Evolutionary conservation across 2,113 vertebrate genomes (phyloP).

Genomic region (Platichthys flesus): DNA sequence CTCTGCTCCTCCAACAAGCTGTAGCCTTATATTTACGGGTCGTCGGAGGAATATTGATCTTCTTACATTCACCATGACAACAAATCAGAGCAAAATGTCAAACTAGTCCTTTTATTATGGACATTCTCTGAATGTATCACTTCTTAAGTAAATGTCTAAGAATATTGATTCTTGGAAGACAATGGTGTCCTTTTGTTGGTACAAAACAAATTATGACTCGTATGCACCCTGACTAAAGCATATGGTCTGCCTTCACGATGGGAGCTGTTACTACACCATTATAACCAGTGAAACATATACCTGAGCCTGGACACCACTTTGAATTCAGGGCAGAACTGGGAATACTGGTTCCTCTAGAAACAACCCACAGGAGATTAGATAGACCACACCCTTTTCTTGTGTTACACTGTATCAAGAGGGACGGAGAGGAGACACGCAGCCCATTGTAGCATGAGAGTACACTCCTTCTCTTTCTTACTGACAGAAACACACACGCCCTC

Average conservation of each 20-base stretch:
- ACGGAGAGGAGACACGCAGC: background rate
- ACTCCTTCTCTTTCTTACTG: background rate
- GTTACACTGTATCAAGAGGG: background rate
- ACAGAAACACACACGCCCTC: background rate
- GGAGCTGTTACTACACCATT: background rate
- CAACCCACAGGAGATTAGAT: slow-evolving; percentile 6
- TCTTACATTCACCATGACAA: no score
- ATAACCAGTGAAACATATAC: slow-evolving; percentile 1
- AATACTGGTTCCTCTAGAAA: slow-evolving; percentile 63
- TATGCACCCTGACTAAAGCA: no score
- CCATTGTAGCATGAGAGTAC: background rate
- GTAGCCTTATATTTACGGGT: no score
- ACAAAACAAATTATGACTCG: background rate
- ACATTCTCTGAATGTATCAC: no score
- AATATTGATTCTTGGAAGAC: no score
- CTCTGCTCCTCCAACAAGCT: no score
- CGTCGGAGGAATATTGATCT: no score
- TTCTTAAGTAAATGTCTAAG: no score
- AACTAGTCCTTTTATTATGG: no score
- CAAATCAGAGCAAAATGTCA: no score
- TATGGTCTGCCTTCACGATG: background rate
- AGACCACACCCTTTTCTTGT: slow-evolving; percentile 19
- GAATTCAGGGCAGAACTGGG: slow-evolving; percentile 19
- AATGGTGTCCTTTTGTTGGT: no score
- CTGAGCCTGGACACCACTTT: background rate